Conservation (phyloP, 2,113 vertebrate genomes). For the Apteryx mantelli region DNA sequence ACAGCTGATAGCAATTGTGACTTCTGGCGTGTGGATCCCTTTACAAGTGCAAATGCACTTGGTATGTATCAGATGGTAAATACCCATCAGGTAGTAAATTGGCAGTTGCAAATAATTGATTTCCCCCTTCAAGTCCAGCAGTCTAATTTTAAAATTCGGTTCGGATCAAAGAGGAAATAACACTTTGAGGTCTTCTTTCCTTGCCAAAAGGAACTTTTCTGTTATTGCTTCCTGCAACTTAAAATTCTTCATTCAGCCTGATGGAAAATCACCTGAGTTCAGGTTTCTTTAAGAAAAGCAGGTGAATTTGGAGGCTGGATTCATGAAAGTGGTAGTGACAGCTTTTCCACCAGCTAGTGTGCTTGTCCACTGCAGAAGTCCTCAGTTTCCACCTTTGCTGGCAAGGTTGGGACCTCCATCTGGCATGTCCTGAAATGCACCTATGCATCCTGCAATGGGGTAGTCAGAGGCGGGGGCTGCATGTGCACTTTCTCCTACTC, state of each 20-base stretch:
- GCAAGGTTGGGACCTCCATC: not conserved
- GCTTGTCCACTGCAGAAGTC: not conserved
- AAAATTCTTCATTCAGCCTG: not conserved
- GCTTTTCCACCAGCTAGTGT: not conserved
- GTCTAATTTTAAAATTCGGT: not conserved
- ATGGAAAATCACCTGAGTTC: not conserved
- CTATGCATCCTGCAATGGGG: not conserved
- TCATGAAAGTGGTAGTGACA: not conserved
- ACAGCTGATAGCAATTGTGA: not conserved
- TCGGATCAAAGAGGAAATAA: not conserved
- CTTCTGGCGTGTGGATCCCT: not conserved
- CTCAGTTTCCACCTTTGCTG: not conserved
- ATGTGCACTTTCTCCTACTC: not conserved
- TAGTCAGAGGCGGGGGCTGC: not conserved
- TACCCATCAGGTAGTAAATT: not conserved
- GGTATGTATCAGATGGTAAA: not conserved
- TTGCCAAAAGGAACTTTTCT: not conserved
- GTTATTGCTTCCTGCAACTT: not conserved
- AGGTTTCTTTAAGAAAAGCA: not conserved
- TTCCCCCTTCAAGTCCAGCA: not conserved
- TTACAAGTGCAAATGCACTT: not conserved
- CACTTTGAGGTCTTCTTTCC: not conserved
- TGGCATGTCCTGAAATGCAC: not conserved
- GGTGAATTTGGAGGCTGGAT: not conserved
- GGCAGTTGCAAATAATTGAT: not conserved